Base-by-base conservation (phyloP, 2,113 vertebrate genomes). In the Microtus pennsylvanicus region DNA sequence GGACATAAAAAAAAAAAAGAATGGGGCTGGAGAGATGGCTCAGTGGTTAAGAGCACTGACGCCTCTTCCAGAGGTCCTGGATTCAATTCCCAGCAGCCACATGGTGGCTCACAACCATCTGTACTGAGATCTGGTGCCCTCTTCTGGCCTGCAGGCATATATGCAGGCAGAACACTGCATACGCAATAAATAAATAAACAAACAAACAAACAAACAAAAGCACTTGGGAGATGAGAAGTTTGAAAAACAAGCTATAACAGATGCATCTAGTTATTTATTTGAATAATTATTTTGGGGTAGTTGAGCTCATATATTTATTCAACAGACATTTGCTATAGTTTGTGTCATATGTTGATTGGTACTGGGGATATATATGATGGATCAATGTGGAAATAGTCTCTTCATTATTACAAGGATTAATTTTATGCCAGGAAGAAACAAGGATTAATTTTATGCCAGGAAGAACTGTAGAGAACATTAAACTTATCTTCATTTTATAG, bases 251-350 rank as follows among this genome's bases (percentile, higher is more conserved):
- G 19, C 30, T 87, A 47, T 74, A 69, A 87, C 70, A 72, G 47
- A 30, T 89, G 28, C 16, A 55, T 42, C 11, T 55, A 87, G 28
- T 61, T 58, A 74, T 69, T 61, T 58, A 74, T 69, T 92, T 86
- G 47, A 88, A 78, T 94, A 87, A 83, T 95, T 19, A 58, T 28
- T 16, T 93, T 93, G 82, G 30, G 47, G 63, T 94, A 83, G 61
- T 75, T 55, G 74, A 92, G 21, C 16, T 96, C 87, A 87, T 93
- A 76, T 93, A 81, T 95, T 96, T 93, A 81, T 95, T 96, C 63
- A 90, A 2, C 38, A 91, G 63, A 38, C 8, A 86, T 38, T 89
- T 91, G 33, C 87, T 55, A 87, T 89, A 33, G 35, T 35, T 87
- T 75, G n/a, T 93, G n/a, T 86, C 22, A 61, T 14, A 77, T 12